Conservation (phyloP, 2,888 invertebrate genomes). For the Choristoneura rosaceana region DNA sequence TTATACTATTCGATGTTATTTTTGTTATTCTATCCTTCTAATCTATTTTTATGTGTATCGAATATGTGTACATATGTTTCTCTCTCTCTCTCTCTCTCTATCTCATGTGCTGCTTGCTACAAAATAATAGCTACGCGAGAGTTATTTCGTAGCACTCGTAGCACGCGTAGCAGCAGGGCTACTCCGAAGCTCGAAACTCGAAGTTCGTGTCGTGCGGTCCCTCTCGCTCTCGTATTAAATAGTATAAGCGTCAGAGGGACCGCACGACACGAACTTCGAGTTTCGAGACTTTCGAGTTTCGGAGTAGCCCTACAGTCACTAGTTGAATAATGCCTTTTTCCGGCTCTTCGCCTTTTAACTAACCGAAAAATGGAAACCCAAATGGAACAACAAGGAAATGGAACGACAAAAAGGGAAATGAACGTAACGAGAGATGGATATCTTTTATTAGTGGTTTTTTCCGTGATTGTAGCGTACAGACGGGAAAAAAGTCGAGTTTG, state of each 20-base stretch:
- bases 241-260: too few relatives aligned
- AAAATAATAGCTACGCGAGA: not conserved
- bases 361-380: constrained; percentile 21
- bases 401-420: constrained; percentile 37
- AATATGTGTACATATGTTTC: too few relatives aligned
- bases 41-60: too few relatives aligned
- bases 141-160: not conserved
- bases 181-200: too few relatives aligned
- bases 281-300: too few relatives aligned
- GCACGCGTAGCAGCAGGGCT: constrained; percentile 9
- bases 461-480: constrained; percentile 7
- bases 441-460: constrained; percentile 38
- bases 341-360: constrained; percentile 24
- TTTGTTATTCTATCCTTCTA: too few relatives aligned
- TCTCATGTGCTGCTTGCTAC: not conserved
- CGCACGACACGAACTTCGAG: too few relatives aligned
- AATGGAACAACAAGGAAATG: constrained; percentile 32
- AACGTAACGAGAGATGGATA: constrained; percentile 37
- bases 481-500: not conserved
- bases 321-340: constrained; percentile 14
- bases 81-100: too few relatives aligned
- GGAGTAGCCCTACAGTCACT: too few relatives aligned
- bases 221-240: too few relatives aligned
- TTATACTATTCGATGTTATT: too few relatives aligned
- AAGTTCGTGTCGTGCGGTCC: too few relatives aligned